Percentiles rank a stretch among this genome's conserved stretches.
phyloP scores from a whole-genome alignment of 2,797 vertebrate species.

The Masticophis lateralis region DNA sequence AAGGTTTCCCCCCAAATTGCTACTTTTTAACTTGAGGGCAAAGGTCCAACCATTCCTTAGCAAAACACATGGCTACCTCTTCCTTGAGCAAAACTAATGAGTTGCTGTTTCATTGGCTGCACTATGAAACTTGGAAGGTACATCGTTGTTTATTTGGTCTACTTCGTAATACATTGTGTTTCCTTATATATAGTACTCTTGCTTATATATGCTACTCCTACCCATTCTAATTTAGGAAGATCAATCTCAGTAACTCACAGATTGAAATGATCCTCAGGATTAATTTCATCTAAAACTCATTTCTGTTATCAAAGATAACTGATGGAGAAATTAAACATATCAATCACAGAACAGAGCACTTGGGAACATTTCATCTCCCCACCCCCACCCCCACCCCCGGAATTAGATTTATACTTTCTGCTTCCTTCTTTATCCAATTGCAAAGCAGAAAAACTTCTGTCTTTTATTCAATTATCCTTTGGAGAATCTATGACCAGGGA shows the following conservation, averaged over 20 bases:
- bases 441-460: background rate
- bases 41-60: background rate
- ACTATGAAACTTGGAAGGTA: background rate
- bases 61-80: background rate
- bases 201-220: background rate
- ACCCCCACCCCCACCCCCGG: fast-evolving
- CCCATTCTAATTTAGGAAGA: background rate
- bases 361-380: background rate
- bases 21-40: background rate
- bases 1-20: background rate
- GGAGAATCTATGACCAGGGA: background rate
- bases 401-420: background rate
- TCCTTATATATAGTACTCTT: background rate
- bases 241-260: background rate
- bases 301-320: background rate
- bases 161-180: background rate
- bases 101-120: background rate
- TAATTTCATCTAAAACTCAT: background rate
- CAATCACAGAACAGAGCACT: background rate
- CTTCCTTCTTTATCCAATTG: background rate
- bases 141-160: background rate
- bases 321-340: background rate
- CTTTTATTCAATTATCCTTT: background rate
- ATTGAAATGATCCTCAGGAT: background rate
- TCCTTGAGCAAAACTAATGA: background rate